Conservation (phyloP, 2,797 vertebrate genomes). For the Danio choprae region DNA sequence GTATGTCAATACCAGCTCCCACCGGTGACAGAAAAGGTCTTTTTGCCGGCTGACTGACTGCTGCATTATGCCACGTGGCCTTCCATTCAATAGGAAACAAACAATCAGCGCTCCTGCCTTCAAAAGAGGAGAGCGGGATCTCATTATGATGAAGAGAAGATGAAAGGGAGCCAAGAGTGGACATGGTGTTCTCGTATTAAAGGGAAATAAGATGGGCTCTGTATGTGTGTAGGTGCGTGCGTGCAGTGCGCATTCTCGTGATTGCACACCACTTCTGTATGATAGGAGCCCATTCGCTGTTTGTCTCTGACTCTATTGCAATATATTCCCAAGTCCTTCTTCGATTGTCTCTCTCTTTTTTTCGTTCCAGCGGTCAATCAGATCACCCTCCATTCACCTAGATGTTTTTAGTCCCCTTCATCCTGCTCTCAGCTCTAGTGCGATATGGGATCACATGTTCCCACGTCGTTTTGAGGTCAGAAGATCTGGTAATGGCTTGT, state of each 20-base stretch:
- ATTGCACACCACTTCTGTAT: conserved; percentile 45
- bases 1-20: conserved; percentile 67
- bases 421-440: neutral
- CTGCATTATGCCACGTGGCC: conserved; percentile 56
- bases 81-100: conserved; percentile 73
- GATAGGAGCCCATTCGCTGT: conserved; percentile 59
- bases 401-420: conserved; percentile 29
- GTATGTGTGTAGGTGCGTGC: conserved; percentile 59
- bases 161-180: conserved; percentile 74
- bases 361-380: conserved; percentile 20
- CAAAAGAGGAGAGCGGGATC: conserved; percentile 67
- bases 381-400: conserved; percentile 24
- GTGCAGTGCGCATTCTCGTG: conserved; percentile 36
- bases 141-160: conserved; percentile 76
- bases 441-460: neutral
- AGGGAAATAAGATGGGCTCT: conserved; percentile 65
- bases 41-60: conserved; percentile 44
- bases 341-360: conserved; percentile 68
- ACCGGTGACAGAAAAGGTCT: conserved; percentile 57
- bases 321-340: conserved; percentile 42
- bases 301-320: conserved; percentile 50
- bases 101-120: conserved; percentile 73
- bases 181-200: conserved; percentile 72
- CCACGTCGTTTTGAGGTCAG: conserved; percentile 16
- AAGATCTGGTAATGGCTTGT: conserved; percentile 36